Conservation (phyloP, 2,888 invertebrate species). For the Sycophila texana region DNA sequence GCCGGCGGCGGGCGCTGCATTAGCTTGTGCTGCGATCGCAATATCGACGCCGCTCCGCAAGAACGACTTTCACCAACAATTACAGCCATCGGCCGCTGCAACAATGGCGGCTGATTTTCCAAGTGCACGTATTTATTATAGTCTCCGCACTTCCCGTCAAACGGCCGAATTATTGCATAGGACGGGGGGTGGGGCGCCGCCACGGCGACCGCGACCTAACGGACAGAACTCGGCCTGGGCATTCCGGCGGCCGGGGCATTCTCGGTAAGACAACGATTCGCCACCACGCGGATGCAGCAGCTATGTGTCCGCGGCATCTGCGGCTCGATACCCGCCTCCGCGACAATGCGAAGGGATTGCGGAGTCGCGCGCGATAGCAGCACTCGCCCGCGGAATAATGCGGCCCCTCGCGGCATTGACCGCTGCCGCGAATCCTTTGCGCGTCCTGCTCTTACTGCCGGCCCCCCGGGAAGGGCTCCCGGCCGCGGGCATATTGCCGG, state of each 20-base stretch:
- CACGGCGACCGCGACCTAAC: not conserved
- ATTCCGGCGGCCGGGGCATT: slow-evolving; percentile 24
- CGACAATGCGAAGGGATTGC: not conserved
- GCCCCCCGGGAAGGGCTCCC: not conserved
- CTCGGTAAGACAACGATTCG: slow-evolving; percentile 39
- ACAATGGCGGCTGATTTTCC: not conserved
- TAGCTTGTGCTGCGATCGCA: too few species aligned
- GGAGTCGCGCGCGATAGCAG: too few species aligned
- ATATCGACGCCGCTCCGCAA: not conserved
- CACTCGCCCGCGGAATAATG: too few species aligned
- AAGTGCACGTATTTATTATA: not conserved
- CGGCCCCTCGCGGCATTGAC: slow-evolving; percentile 6
- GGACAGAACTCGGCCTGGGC: not conserved
- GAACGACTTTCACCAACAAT: slow-evolving; percentile 29
- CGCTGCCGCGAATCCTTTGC: slow-evolving; percentile 9
- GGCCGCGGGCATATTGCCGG: slow-evolving; percentile 24
- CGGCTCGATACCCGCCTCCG: slow-evolving; percentile 13
- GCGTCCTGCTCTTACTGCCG: too few species aligned
- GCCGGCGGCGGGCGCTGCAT: too few species aligned
- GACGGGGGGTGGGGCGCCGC: not conserved
- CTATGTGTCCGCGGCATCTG: slow-evolving; percentile 40
- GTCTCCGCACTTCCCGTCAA: slow-evolving; percentile 21
- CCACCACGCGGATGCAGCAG: not conserved
- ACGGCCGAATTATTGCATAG: slow-evolving; percentile 39
- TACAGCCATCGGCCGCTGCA: slow-evolving; percentile 1